Base-by-base conservation (phyloP, 1,140 invertebrate genomes). In the Drosophila tropicalis region DNA sequence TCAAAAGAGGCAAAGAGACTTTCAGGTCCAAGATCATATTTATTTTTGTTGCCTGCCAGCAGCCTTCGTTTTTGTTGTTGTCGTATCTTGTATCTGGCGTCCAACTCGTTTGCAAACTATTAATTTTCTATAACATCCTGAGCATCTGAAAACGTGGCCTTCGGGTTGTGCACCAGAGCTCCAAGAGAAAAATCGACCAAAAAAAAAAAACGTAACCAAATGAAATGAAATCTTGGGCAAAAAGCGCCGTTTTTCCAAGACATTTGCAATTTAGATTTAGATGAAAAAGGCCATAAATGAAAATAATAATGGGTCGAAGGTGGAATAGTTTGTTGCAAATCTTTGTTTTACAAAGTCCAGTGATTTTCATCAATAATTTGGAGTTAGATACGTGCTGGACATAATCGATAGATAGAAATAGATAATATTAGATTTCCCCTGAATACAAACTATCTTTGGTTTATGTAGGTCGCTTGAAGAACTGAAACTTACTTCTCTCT, bases 61-160 rank as follows among this genome's bases (percentile, higher is more conserved):
- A 36, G 56, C 7, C 17, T 62, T 62, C 19, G 60, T 25, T 64
- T 67, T 73, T 64, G 67, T 61, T 41, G 76, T 39, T 56, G 67
- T 62, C 72, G 75, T 87, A 87, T 87, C 83, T 89, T 80, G 83
- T 78, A 87, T 87, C 83, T 87, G 84, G 70, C 70, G 72, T 87
- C 89, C 83, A 83, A 87, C 80, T 87, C 84, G 84, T 89, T 87
- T 89, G 80, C 84, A 60, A 87, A 87, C 83, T 87, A 87, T 87
- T 87, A 87, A 87, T 87, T 87, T 87, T 89, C 58, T 74, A 79
- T 70, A 84, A 75, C 83, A 87, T 87, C 83, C 83, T 87, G 84
- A 19, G 44, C 80, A 89, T 69, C 72, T 80, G 68, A 77, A 71
- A 73, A 51, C 72, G 85, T 80, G 81, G 84, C 84, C 83, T 84